Percentiles rank a stretch among this genome's conserved stretches.
These are phyloP conservation scores for Ptychobarbus kaznakovi DNA, from an alignment of 2,797 vertebrate genomes.

Conservation along the genomic window DNA sequence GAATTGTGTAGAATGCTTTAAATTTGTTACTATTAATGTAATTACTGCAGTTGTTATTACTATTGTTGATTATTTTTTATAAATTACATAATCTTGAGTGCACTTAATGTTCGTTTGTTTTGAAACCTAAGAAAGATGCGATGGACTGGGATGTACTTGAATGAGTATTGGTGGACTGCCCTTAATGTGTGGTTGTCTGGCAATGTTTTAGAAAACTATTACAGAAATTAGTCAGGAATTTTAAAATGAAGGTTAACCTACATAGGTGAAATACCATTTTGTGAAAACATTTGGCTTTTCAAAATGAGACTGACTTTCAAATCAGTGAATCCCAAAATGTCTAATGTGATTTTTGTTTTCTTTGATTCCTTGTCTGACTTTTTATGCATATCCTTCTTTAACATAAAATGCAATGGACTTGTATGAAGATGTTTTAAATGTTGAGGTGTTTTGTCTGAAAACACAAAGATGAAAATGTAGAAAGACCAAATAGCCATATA, in stretches of 20 bases:
- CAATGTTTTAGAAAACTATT: conserved; percentile 40
- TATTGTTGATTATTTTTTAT: conserved; percentile 79
- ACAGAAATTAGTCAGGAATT: conserved; percentile 42
- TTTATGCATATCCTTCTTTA: conserved; percentile 67
- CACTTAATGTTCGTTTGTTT: conserved; percentile 79
- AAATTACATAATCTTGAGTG: conserved; percentile 79
- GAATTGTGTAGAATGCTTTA: conserved; percentile 76
- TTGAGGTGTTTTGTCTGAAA: conserved; percentile 73
- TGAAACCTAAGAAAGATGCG: conserved; percentile 78
- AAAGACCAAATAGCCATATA: conserved; percentile 68
- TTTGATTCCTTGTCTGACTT: conserved; percentile 58
- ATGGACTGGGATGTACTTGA: conserved; percentile 68
- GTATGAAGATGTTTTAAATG: conserved; percentile 74
- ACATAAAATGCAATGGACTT: conserved; percentile 78
- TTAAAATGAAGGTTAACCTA: conserved; percentile 46
- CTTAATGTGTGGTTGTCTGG: conserved; percentile 37
- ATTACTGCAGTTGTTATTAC: conserved; percentile 61
- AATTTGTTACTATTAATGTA: conserved; percentile 72
- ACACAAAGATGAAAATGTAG: conserved; percentile 70
- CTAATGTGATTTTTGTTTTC: conserved; percentile 59
- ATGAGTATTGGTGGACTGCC: conserved; percentile 58
- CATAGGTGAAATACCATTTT: conserved; percentile 42
- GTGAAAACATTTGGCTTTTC: conserved; percentile 43
- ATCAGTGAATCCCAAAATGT: conserved; percentile 74
- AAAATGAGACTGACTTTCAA: conserved; percentile 70